Conservation (phyloP, 2,113 vertebrate species). For the Oryzias woworae region DNA sequence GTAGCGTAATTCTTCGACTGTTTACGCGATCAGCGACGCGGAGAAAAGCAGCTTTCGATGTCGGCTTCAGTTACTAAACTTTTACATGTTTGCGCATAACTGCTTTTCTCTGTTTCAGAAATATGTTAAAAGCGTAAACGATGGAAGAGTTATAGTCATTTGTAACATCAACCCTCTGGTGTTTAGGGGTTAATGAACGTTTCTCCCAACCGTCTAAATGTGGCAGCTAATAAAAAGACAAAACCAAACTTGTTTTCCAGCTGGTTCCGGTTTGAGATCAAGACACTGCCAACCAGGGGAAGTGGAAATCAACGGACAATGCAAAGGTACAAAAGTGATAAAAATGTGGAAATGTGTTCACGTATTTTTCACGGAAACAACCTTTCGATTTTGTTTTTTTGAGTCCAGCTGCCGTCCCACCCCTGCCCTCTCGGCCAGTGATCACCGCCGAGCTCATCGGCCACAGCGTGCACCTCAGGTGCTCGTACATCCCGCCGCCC, state of each 20-base stretch:
- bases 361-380: too few species aligned
- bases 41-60: too few species aligned
- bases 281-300: conserved; percentile 69
- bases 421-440: conserved; percentile 60
- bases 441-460: conserved; percentile 70
- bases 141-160: too few species aligned
- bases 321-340: conserved; percentile 61
- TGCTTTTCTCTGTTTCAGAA: too few species aligned
- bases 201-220: too few species aligned
- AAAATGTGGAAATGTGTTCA: background rate
- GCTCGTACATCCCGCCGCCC: conserved; percentile 58
- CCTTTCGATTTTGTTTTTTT: background rate
- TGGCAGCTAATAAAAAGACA: background rate
- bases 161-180: too few species aligned
- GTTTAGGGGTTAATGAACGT: too few species aligned
- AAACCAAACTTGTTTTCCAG: conserved; percentile 38
- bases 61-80: too few species aligned
- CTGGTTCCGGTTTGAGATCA: conserved; percentile 56
- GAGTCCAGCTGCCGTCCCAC: conserved; percentile 48
- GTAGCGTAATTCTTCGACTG: too few species aligned
- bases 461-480: conserved; percentile 75
- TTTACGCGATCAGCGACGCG: too few species aligned
- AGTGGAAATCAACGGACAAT: conserved; percentile 67
- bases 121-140: too few species aligned
- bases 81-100: too few species aligned